Percentiles rank a stretch among this genome's conserved stretches.
Evolutionary conservation across 2,113 vertebrate genomes (phyloP).

Genomic region (Perca fluviatilis): DNA sequence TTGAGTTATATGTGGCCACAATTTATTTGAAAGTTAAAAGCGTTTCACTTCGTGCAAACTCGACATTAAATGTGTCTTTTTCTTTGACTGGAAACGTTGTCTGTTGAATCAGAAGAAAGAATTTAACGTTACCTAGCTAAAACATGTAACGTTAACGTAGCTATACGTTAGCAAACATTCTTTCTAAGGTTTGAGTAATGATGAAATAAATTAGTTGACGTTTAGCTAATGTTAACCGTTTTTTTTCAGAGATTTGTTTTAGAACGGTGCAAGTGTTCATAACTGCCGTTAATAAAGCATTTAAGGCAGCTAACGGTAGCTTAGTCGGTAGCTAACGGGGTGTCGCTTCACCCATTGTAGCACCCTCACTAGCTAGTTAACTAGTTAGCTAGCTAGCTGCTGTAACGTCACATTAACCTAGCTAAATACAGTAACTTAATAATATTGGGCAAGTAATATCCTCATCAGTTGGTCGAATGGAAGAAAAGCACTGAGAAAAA

Average conservation of each 20-base stretch:
- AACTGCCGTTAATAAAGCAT: too few relatives aligned
- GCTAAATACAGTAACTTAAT: not conserved
- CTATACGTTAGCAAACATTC: too few relatives aligned
- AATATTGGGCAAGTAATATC: not conserved
- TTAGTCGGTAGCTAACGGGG: not conserved
- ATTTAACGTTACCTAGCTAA: too few relatives aligned
- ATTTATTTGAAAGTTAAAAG: not conserved
- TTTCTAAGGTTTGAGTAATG: too few relatives aligned
- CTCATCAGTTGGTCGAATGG: not conserved
- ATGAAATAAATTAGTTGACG: too few relatives aligned
- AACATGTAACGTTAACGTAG: too few relatives aligned
- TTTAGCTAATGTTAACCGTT: too few relatives aligned
- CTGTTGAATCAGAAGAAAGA: not conserved
- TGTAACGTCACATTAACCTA: too few relatives aligned
- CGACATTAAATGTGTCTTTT: not conserved
- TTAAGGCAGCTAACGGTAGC: not conserved
- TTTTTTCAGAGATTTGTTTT: too few relatives aligned
- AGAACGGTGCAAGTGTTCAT: too few relatives aligned
- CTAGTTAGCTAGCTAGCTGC: too few relatives aligned
- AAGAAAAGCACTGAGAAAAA: not conserved
- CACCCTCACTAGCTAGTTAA: too few relatives aligned
- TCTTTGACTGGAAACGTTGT: rapidly evolving
- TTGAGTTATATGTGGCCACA: not conserved
- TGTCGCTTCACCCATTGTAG: not conserved
- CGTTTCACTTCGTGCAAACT: not conserved